Percentiles rank a stretch among this genome's conserved stretches.
Conservation (phyloP, 2,888 invertebrate species). For the Beris morrisii region DNA sequence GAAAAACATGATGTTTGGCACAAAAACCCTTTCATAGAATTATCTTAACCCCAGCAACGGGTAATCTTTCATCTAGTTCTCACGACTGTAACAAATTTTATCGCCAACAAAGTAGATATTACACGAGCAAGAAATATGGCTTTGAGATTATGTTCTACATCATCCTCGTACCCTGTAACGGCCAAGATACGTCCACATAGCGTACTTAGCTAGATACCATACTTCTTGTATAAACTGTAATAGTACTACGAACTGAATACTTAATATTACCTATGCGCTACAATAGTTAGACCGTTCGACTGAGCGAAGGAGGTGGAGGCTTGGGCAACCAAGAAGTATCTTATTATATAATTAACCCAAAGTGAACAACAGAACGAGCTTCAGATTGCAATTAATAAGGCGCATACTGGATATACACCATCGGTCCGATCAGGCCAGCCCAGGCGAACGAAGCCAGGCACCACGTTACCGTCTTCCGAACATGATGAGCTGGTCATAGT, state of each 20-base stretch:
- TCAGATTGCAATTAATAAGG: conserved; percentile 39
- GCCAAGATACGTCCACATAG: conserved; percentile 1
- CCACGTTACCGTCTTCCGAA: conserved; percentile 5
- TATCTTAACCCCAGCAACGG: conserved; percentile 21
- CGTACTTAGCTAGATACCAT: no score
- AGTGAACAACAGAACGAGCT: conserved; percentile 39
- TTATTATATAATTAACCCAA: conserved; percentile 40
- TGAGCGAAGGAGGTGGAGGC: conserved; percentile 29
- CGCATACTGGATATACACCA: conserved; percentile 31
- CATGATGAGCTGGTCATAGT: conserved; percentile 27
- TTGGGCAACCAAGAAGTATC: conserved; percentile 35
- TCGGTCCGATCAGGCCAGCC: conserved; percentile 20
- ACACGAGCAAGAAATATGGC: conserved; percentile 37
- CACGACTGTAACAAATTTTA: conserved; percentile 40
- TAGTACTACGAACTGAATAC: conserved; percentile 5
- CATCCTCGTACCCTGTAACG: conserved; percentile 30
- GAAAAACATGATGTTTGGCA: conserved; percentile 35
- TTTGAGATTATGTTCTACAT: conserved; percentile 38
- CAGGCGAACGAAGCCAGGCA: no score
- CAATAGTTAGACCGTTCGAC: conserved; percentile 6
- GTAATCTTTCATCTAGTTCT: conserved; percentile 40
- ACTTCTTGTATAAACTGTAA: no score
- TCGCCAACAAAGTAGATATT: conserved; percentile 39
- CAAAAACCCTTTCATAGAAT: conserved; percentile 38
- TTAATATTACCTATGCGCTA: conserved; percentile 20